phyloP scores from a whole-genome alignment of 2,797 vertebrate genomes.

The Coreius guichenoti region DNA sequence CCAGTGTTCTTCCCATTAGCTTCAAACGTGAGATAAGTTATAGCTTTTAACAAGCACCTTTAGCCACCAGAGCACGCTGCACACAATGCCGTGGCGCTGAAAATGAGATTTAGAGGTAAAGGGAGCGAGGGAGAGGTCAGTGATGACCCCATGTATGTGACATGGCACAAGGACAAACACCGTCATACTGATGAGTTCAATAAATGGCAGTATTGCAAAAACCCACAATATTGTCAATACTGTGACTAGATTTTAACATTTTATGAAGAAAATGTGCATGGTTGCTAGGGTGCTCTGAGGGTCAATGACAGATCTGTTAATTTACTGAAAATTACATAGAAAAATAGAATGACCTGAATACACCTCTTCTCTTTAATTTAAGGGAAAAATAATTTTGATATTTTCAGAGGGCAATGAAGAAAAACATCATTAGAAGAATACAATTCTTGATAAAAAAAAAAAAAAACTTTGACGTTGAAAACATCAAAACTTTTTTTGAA shows the following conservation, averaged over 20 bases:
- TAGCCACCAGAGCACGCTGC: slow-evolving; percentile 79
- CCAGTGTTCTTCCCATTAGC: slow-evolving; percentile 93
- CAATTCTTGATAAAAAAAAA: background rate
- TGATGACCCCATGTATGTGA: slow-evolving; percentile 42
- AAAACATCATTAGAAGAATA: background rate
- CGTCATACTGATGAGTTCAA: slow-evolving; percentile 24
- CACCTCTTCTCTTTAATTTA: background rate
- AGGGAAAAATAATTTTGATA: too few species aligned
- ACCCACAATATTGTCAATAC: background rate
- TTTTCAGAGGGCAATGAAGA: background rate
- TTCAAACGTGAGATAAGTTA: slow-evolving; percentile 86
- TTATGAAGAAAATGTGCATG: background rate
- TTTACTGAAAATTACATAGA: background rate
- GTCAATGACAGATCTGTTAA: background rate
- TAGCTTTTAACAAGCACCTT: slow-evolving; percentile 84
- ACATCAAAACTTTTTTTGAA: too few species aligned
- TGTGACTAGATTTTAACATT: background rate
- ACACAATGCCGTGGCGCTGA: slow-evolving; percentile 67
- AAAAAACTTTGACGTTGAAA: too few species aligned
- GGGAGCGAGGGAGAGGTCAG: slow-evolving; percentile 32
- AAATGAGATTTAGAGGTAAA: slow-evolving; percentile 42
- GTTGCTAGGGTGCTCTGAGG: too few species aligned
- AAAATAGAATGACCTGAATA: too few species aligned
- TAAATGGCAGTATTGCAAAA: background rate
- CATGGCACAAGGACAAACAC: slow-evolving; percentile 54